These are phyloP conservation scores for Molossus molossus DNA, from an alignment of 2,797 vertebrate genomes.

Conservation along the genomic window DNA sequence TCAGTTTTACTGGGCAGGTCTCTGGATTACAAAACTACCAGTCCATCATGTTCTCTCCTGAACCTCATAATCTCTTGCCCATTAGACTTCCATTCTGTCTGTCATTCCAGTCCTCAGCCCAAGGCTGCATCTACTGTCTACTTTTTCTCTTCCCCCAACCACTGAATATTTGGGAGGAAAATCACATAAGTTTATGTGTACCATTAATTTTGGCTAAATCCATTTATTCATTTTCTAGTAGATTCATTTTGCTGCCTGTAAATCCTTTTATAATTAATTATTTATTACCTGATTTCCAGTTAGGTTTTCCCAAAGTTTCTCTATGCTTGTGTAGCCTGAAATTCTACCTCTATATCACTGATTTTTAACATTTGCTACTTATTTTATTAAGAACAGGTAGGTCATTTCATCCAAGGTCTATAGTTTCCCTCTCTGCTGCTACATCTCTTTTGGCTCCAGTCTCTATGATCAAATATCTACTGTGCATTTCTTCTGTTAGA, in stretches of 20 bases:
- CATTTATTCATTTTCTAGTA: neutral
- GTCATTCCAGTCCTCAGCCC: neutral
- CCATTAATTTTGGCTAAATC: slow-evolving; percentile 33
- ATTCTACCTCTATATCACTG: neutral
- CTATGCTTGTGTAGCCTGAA: neutral
- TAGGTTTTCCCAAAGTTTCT: neutral
- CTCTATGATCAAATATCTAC: neutral
- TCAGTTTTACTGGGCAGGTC: neutral
- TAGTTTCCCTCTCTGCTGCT: neutral
- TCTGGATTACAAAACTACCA: neutral
- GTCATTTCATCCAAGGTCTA: neutral
- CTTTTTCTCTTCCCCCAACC: neutral
- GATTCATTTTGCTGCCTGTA: slow-evolving; percentile 7
- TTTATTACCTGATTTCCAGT: slow-evolving; percentile 50
- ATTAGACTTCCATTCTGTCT: neutral
- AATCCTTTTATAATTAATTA: neutral
- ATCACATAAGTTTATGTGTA: neutral
- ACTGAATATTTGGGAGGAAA: neutral
- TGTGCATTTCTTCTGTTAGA: slow-evolving; percentile 28
- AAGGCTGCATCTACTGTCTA: neutral
- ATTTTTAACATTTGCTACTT: slow-evolving; percentile 1
- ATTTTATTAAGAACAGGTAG: slow-evolving; percentile 4
- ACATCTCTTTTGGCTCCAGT: neutral
- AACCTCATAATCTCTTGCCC: neutral
- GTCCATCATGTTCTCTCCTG: neutral